These are phyloP conservation scores for Coleophora deauratella DNA, from an alignment of 2,888 invertebrate genomes.

Conservation along the genomic window DNA sequence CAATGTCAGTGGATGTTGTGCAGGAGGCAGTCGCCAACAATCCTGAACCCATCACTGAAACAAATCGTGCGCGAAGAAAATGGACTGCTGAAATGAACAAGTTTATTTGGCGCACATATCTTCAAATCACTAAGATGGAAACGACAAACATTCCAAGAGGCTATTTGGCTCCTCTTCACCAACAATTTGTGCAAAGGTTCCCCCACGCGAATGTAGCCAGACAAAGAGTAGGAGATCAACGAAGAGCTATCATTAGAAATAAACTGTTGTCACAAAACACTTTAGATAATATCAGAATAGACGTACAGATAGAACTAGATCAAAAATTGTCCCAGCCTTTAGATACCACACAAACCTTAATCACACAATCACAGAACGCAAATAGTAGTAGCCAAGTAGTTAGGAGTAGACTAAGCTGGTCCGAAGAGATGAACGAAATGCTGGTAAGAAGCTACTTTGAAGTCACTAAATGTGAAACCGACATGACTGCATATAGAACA, in stretches of 20 bases:
- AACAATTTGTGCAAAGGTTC: conserved; percentile 5
- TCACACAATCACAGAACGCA: too few relatives aligned
- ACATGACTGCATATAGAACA: conserved; percentile 9
- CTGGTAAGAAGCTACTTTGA: too few relatives aligned
- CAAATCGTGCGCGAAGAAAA: not conserved
- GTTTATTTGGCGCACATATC: not conserved
- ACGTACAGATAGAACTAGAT: too few relatives aligned
- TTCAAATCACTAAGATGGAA: not conserved
- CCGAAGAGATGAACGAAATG: conserved; percentile 9
- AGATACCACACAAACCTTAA: too few relatives aligned
- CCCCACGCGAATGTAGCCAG: conserved; percentile 2
- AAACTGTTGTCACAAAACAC: conserved; percentile 8
- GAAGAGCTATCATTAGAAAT: conserved; percentile 10
- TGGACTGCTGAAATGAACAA: not conserved
- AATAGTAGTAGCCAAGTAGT: too few relatives aligned
- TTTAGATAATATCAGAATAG: conserved; percentile 5
- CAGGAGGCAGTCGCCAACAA: too few relatives aligned
- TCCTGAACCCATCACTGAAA: too few relatives aligned
- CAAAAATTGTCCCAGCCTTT: not conserved
- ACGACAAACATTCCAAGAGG: not conserved
- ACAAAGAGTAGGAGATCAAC: conserved; percentile 7
- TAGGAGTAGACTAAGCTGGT: too few relatives aligned
- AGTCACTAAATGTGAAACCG: conserved; percentile 8
- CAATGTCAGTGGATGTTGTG: too few relatives aligned
- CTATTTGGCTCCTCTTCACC: not conserved